Evolutionary conservation across 2,888 invertebrate species (phyloP).

Genomic region (Frankliniella fusca): DNA sequence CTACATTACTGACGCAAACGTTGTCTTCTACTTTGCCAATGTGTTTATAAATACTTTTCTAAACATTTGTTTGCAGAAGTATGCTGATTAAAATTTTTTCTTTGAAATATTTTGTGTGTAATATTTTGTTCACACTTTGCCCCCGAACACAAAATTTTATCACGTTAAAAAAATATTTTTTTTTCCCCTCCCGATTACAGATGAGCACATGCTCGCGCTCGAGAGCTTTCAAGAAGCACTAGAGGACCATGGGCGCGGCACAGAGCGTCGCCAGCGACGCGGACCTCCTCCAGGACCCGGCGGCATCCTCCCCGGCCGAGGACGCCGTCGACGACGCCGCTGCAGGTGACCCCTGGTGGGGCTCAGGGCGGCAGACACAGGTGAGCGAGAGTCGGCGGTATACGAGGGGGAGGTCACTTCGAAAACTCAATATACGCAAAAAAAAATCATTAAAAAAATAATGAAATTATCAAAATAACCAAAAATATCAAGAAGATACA

Average conservation of each 20-base stretch:
- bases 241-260: slow-evolving; percentile 18
- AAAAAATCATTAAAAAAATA: too few species aligned
- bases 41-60: too few species aligned
- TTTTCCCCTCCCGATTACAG: background rate
- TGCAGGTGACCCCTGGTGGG: background rate
- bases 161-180: too few species aligned
- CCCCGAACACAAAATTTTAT: too few species aligned
- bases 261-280: slow-evolving; percentile 2
- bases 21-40: too few species aligned
- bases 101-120: background rate
- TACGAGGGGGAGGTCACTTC: too few species aligned
- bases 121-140: background rate
- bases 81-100: too few species aligned
- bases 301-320: background rate
- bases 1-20: too few species aligned
- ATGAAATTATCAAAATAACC: too few species aligned
- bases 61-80: too few species aligned
- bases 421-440: too few species aligned
- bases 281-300: background rate
- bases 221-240: background rate
- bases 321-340: background rate
- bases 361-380: background rate
- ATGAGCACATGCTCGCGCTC: slow-evolving; percentile 5
- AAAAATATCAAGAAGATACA: too few species aligned
- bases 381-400: background rate